Conservation (phyloP, 1,140 invertebrate species). For the Druon quercuslanigerum region DNA sequence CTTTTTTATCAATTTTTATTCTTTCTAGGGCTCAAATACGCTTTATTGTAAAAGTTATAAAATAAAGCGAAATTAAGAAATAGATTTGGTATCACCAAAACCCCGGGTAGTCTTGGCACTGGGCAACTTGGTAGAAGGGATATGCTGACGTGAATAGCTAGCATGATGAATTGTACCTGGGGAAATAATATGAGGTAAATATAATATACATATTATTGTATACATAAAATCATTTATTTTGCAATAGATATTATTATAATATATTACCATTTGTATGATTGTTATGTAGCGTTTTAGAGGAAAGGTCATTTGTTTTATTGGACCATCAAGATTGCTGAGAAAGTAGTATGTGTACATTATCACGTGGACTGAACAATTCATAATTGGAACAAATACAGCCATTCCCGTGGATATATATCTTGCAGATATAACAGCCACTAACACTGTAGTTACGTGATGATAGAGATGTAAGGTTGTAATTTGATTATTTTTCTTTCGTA, state of each 20-base stretch:
- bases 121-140: constrained; percentile 43
- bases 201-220: constrained; percentile 28
- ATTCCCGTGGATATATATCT: constrained; percentile 67
- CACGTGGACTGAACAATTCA: constrained; percentile 61
- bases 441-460: constrained; percentile 80
- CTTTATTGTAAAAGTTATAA: constrained; percentile 58
- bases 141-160: constrained; percentile 79
- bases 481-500: constrained; percentile 84
- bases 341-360: constrained; percentile 68
- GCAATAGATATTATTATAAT: constrained; percentile 34
- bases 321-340: constrained; percentile 41
- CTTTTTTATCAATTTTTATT: constrained; percentile 36
- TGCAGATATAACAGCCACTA: constrained; percentile 77
- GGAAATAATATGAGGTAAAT: constrained; percentile 16
- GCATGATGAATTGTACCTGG: constrained; percentile 82
- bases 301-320: constrained; percentile 35
- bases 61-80: constrained; percentile 57
- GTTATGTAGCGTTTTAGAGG: constrained; percentile 63
- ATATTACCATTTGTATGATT: constrained; percentile 66
- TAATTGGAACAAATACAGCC: constrained; percentile 51
- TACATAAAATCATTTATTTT: background rate
- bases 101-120: constrained; percentile 43
- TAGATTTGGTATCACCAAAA: constrained; percentile 47
- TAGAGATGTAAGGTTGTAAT: constrained; percentile 85
- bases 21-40: constrained; percentile 46